phyloP scores from a whole-genome alignment of 2,113 vertebrate genomes.

The Ceratotherium simum region DNA sequence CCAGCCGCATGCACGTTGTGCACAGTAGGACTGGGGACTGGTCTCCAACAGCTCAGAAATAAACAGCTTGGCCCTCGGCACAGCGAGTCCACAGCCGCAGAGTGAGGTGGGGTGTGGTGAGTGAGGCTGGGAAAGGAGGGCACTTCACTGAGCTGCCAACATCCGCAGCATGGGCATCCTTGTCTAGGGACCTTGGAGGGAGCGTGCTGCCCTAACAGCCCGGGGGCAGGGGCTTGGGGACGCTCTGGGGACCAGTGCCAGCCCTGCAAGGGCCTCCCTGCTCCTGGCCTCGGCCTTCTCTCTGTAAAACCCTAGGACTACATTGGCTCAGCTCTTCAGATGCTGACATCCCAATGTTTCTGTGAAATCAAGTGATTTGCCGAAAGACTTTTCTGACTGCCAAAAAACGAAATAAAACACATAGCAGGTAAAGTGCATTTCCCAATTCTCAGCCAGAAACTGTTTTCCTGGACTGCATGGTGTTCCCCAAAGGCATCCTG shows the following conservation, averaged over 20 bases:
- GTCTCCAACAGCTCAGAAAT: neutral
- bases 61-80: neutral
- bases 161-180: neutral
- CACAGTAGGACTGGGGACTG: neutral
- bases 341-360: neutral
- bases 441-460: neutral
- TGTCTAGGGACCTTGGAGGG: too few species aligned
- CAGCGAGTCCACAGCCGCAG: neutral
- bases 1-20: too few species aligned
- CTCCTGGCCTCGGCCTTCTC: accelerated
- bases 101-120: neutral
- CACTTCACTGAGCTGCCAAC: too few species aligned
- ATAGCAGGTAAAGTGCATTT: neutral
- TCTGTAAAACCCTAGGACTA: neutral
- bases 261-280: too few species aligned
- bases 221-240: neutral
- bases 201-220: neutral
- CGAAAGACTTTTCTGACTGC: neutral
- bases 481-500: neutral
- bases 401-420: neutral
- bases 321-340: neutral
- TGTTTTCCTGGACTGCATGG: neutral
- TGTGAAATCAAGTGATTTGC: neutral
- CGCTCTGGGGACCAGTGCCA: neutral
- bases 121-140: too few species aligned